These are phyloP conservation scores for Lordiphosa clarofinis DNA, from an alignment of 1,140 invertebrate species.

Conservation along the genomic window DNA sequence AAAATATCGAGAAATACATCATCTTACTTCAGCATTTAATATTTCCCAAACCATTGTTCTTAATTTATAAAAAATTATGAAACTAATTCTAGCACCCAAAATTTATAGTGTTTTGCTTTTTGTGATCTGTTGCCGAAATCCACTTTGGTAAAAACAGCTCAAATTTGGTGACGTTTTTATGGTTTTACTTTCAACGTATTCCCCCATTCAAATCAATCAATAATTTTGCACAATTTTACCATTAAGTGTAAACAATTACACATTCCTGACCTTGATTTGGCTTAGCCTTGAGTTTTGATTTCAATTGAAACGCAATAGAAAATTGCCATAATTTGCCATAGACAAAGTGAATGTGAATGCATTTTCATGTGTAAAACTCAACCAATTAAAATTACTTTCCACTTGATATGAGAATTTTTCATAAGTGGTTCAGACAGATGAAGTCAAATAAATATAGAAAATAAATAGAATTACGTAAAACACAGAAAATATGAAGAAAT, in stretches of 20 bases:
- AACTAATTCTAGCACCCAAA: too few relatives aligned
- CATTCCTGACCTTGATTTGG: slow-evolving; percentile 13
- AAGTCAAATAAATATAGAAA: slow-evolving; percentile 25
- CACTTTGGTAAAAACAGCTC: too few relatives aligned
- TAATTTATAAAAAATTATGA: too few relatives aligned
- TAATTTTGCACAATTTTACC: slow-evolving; percentile 14
- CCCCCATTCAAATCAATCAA: not conserved
- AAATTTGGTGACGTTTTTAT: not conserved
- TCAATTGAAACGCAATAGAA: slow-evolving; percentile 31
- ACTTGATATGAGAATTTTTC: slow-evolving; percentile 10
- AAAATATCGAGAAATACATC: too few relatives aligned
- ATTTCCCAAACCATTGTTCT: too few relatives aligned
- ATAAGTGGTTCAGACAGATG: slow-evolving; percentile 9
- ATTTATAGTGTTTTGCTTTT: too few relatives aligned
- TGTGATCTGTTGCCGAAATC: too few relatives aligned
- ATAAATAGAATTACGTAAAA: slow-evolving; percentile 41
- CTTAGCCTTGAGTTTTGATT: slow-evolving; percentile 24
- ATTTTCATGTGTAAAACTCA: slow-evolving; percentile 27
- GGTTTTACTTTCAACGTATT: not conserved
- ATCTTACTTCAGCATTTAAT: too few relatives aligned
- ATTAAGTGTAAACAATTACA: slow-evolving; percentile 26
- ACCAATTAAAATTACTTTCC: slow-evolving; percentile 13
- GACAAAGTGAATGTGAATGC: slow-evolving; percentile 15
- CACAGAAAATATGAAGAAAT: slow-evolving; percentile 26
- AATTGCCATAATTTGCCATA: slow-evolving; percentile 26